These are phyloP conservation scores for Xylota sylvarum DNA, from an alignment of 2,888 invertebrate genomes.

Conservation along the genomic window DNA sequence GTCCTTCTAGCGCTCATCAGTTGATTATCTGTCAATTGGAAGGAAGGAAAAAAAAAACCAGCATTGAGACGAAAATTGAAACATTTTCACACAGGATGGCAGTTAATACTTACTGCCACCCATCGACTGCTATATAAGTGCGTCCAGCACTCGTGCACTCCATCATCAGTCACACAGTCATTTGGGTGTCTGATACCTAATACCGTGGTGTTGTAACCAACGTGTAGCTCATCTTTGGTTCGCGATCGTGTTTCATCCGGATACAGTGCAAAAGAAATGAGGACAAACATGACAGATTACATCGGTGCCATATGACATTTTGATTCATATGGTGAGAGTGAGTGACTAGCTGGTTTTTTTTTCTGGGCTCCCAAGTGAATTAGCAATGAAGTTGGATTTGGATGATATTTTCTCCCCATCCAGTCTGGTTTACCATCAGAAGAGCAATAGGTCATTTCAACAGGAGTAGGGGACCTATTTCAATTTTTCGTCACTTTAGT, in stretches of 20 bases:
- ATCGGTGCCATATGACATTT: slow-evolving; percentile 76
- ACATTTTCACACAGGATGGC: slow-evolving; percentile 67
- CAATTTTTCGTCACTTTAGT: too few species aligned
- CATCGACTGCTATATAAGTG: slow-evolving; percentile 57
- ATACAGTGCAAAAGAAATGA: slow-evolving; percentile 69
- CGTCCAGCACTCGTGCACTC: slow-evolving; percentile 60
- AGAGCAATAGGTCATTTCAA: neutral
- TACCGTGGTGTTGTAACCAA: slow-evolving; percentile 67
- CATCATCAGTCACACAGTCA: slow-evolving; percentile 47
- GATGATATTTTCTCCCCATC: slow-evolving; percentile 11
- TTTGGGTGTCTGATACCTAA: slow-evolving; percentile 68
- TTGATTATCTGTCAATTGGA: slow-evolving; percentile 68
- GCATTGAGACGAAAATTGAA: slow-evolving; percentile 60
- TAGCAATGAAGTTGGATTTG: slow-evolving; percentile 44
- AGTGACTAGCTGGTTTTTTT: slow-evolving; percentile 31
- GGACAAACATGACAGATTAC: slow-evolving; percentile 76
- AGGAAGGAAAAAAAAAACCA: slow-evolving; percentile 29
- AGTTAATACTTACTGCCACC: slow-evolving; percentile 46
- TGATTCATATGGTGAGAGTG: slow-evolving; percentile 66
- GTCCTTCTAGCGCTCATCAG: slow-evolving; percentile 64
- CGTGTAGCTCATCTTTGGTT: slow-evolving; percentile 71
- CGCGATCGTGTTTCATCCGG: slow-evolving; percentile 65
- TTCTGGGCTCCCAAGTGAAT: slow-evolving; percentile 43
- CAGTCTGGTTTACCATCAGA: neutral
- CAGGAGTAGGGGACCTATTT: neutral